Conservation (phyloP, 2,797 vertebrate genomes). For the Sphenodon punctatus region DNA sequence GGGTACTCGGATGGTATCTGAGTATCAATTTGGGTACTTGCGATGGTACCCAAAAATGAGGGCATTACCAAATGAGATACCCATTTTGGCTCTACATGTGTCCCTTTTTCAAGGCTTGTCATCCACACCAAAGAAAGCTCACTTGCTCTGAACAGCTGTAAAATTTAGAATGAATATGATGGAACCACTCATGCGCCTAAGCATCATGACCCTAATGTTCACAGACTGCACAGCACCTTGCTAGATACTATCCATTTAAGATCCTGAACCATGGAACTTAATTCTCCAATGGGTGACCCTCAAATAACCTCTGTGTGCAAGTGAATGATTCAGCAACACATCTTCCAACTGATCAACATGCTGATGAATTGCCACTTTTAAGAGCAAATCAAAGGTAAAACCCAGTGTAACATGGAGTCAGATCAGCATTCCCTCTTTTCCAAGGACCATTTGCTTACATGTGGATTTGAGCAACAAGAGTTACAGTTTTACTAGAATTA, state of each 20-base stretch:
- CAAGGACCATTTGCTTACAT: too few species aligned
- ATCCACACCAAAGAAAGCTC: accelerated
- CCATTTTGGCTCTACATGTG: too few species aligned
- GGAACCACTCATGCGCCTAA: background rate
- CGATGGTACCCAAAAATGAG: too few species aligned
- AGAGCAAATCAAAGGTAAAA: background rate
- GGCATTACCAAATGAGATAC: too few species aligned
- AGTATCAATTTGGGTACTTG: too few species aligned
- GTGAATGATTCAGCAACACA: background rate
- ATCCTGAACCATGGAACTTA: background rate
- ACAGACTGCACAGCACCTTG: background rate
- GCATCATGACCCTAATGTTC: too few species aligned
- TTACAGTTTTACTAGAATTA: too few species aligned
- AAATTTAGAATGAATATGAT: background rate
- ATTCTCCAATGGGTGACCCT: background rate
- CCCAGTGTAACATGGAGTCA: too few species aligned
- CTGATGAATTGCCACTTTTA: background rate
- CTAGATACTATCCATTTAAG: background rate
- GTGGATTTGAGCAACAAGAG: too few species aligned
- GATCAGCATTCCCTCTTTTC: too few species aligned
- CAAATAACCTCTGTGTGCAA: background rate
- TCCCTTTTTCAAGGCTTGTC: background rate
- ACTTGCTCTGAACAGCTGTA: background rate
- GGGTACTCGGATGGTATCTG: too few species aligned
- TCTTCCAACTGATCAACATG: background rate